Evolutionary conservation across 2,888 invertebrate species (phyloP), one percentile per base, ranked within the genome.

Genomic region (Coenonympha arcania): DNA sequence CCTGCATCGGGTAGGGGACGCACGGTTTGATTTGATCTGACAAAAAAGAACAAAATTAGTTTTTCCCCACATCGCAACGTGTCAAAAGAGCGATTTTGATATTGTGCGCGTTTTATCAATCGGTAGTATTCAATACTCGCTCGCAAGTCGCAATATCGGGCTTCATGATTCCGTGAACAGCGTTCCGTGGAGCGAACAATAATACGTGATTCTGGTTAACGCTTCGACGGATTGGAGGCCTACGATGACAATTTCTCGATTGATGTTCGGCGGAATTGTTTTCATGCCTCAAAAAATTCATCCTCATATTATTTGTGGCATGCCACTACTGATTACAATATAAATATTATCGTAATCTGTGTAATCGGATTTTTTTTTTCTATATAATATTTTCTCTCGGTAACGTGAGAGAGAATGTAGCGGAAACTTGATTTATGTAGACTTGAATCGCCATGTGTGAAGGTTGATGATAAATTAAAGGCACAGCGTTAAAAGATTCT

Each of bases 181-280:
- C 64, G 59, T 63, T 65, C 65, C 65, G 63, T 62, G 72, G 65
- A 69, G 71, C 67, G 74, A 69, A 68, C 75, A 77, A 75, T 78
- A 73, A 76, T 70, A 66, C 71, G 66, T 64, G 66, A 71, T 78
- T 74, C 71, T 73, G 75, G 66, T 77, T 73, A 73, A 76, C 73
- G 76, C 75, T 73, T 57, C 70, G 60, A 68, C 76, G 71, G 66
- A 69, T 74, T 66, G 67, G 65, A 22, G 22, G 37, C 13, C 60
- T 59, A 44, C 45, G 61, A 65, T 64, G 66, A 62, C 65, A 69
- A 70, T 37, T 68, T 64, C 65, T 62, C 63, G 65, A 59, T 62
- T 66, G 13, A 33, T 61, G 59, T 65, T 6, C 13, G 22, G 22
- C 22, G 24, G 13, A 39, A 39, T 39, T 15, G 9, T 39, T 39